phyloP scores from a whole-genome alignment of 2,888 invertebrate genomes.

The Hetaerina titia region DNA sequence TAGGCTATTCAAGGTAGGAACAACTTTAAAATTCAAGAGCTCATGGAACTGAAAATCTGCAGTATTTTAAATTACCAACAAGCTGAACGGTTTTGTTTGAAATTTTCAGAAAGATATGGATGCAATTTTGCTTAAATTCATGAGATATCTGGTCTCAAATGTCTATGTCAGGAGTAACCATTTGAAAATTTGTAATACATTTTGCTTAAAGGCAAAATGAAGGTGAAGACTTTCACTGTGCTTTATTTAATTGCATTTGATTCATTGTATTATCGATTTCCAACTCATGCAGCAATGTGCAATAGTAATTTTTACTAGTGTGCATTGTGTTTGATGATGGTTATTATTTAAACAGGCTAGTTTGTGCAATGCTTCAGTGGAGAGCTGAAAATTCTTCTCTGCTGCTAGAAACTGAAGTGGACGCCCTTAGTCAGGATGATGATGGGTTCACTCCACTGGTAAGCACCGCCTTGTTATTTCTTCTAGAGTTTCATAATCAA shows the following conservation, averaged over 20 bases:
- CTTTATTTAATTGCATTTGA: neutral
- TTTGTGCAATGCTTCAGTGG: slow-evolving; percentile 92
- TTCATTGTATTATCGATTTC: neutral
- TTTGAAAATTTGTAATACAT: no score
- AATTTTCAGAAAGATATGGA: neutral
- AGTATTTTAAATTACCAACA: neutral
- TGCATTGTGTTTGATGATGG: neutral
- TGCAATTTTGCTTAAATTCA: neutral
- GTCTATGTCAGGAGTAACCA: neutral
- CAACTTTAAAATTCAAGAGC: neutral
- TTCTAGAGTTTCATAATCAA: slow-evolving; percentile 69
- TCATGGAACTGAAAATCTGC: neutral
- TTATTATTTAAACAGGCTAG: slow-evolving; percentile 80
- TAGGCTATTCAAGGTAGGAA: slow-evolving; percentile 86
- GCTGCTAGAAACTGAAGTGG: slow-evolving; percentile 93
- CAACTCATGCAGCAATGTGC: no score
- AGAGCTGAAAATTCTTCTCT: slow-evolving; percentile 92
- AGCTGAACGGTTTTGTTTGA: neutral
- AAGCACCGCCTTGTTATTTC: slow-evolving; percentile 73
- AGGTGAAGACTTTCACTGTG: no score
- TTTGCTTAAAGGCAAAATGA: no score
- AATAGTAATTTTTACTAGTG: neutral
- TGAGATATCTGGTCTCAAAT: neutral
- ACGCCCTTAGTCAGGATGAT: slow-evolving; percentile 92
- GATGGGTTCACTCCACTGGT: slow-evolving; percentile 96